Evolutionary conservation across 2,797 vertebrate species (phyloP), one percentile per base, ranked within the genome.

Genomic region (Bradypodion pumilum): DNA sequence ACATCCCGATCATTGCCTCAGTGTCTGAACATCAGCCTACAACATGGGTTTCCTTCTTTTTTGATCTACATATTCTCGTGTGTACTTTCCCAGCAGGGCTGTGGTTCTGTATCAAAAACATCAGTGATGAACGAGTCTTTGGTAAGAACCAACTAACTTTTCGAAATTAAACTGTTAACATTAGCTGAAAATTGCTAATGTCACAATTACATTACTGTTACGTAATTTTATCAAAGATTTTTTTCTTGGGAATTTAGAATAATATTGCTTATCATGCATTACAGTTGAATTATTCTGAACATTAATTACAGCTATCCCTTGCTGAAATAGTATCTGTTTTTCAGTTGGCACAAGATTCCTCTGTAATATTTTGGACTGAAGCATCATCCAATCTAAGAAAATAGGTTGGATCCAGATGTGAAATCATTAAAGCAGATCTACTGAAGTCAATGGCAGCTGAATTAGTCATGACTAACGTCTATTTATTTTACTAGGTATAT

Each of bases 61-160:
- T 99, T 92, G 98, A 99, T 96, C 98, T 99, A 74, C 98, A 99
- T 96, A 99, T 99, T 96, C 96, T 99, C 94, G 98, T 99, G 87
- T 99, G 98, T 97, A 99, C 98, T 82, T 99, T 99, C 95, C 98
- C 98, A 89, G 98, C 99, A 80, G 98, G 99, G 89, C 98, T 99
- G 74, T 99, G 99, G 99, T 99, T 99, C 97, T 99, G 99, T 95
- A 99, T 99, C 97, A 99, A 98, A 96, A 98, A 99, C 95, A 97
- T 99, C 97, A 99, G 98, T 68, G 98, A 99, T 84, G 98, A 98
- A 90, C 96, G 98, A 88, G 98, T 98, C 81, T 99, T 99, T 94
- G 98, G 98, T 98, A 97, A 93, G 97, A 93, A 82, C 82, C 85
- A 90, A 92, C 90, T 70, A 76, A 27, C 46, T 85, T 78, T 77